Conservation (phyloP, 2,888 invertebrate species). For the Hemithea aestivaria region DNA sequence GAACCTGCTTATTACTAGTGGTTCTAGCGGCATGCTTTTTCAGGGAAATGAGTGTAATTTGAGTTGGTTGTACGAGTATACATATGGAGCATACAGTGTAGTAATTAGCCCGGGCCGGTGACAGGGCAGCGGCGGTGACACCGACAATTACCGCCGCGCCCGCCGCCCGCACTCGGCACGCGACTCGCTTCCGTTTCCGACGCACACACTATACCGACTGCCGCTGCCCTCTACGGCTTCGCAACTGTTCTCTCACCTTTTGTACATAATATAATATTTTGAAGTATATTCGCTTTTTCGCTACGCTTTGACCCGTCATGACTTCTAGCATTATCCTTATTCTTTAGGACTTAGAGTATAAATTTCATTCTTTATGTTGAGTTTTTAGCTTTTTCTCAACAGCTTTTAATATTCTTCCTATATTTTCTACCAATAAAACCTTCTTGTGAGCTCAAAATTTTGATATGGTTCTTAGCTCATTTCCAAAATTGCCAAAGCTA, state of each 20-base stretch:
- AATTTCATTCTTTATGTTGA: constrained; percentile 2
- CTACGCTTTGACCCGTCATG: background rate
- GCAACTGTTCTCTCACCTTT: no score
- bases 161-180: constrained; percentile 43
- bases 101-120: constrained; percentile 42
- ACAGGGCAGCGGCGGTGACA: constrained; percentile 49
- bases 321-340: no score
- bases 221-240: constrained; percentile 46
- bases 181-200: constrained; percentile 71
- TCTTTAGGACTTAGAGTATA: no score
- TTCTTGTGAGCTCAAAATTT: no score
- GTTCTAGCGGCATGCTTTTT: constrained; percentile 11
- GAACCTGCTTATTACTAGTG: constrained; percentile 11
- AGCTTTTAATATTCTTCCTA: no score
- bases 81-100: constrained; percentile 48
- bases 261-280: no score
- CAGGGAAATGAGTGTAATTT: constrained; percentile 37
- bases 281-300: no score
- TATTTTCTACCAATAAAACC: no score
- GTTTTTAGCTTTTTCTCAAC: background rate
- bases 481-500: no score
- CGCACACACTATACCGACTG: constrained; percentile 38
- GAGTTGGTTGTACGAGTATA: constrained; percentile 18
- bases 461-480: no score
- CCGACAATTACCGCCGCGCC: constrained; percentile 51